phyloP scores from a whole-genome alignment of 2,888 invertebrate genomes.

The Nasonia oneida region DNA sequence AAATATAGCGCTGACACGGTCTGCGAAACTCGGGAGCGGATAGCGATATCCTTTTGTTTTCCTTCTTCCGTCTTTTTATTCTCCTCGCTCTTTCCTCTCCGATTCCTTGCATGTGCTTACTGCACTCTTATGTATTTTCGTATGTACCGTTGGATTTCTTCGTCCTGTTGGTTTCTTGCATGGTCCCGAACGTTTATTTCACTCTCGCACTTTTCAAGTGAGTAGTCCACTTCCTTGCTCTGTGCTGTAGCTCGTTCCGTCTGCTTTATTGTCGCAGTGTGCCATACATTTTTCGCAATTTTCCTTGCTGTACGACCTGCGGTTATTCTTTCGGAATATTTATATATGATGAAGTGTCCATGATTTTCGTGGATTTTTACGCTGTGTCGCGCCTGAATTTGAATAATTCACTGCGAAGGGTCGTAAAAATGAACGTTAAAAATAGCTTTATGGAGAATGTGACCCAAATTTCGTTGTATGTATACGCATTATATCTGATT shows the following conservation, averaged over 20 bases:
- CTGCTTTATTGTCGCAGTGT: conserved; percentile 3
- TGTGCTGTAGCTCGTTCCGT: not conserved
- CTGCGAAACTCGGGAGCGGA: conserved; percentile 13
- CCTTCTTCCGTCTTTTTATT: conserved; percentile 5
- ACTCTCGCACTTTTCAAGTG: not conserved
- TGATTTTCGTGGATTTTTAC: not conserved
- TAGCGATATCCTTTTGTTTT: conserved; percentile 34
- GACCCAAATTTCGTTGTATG: not conserved
- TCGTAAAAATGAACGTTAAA: conserved; percentile 4
- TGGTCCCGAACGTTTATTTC: not conserved
- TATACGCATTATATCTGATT: not conserved
- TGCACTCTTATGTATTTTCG: not conserved
- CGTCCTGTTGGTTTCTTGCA: not conserved
- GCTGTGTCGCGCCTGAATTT: not conserved
- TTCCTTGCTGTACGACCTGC: not conserved
- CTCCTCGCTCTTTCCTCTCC: not conserved
- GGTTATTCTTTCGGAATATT: not conserved
- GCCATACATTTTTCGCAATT: conserved; percentile 23
- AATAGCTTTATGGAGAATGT: not conserved
- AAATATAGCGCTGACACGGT: conserved; percentile 30
- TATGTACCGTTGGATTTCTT: not conserved
- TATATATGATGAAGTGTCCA: not conserved
- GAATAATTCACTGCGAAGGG: not conserved
- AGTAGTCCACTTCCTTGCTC: not conserved
- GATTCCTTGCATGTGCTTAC: not conserved